Conservation (phyloP, 2,888 invertebrate genomes). For the Leptura quadrifasciata region DNA sequence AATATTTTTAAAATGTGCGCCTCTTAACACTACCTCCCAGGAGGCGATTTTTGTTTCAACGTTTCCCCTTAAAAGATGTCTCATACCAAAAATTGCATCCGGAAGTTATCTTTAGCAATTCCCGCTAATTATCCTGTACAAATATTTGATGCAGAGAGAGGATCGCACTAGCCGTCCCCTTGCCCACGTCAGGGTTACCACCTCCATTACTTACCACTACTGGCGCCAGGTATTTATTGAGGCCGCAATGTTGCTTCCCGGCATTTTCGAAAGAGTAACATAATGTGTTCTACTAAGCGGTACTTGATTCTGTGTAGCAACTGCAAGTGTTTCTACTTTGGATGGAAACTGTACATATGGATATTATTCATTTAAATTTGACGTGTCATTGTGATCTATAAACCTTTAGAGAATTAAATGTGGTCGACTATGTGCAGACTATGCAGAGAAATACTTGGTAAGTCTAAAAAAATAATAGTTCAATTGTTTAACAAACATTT, state of each 20-base stretch:
- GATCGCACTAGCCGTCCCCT: not conserved
- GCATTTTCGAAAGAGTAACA: not conserved
- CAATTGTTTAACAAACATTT: no score
- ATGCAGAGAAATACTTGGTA: not conserved
- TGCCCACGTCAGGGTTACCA: not conserved
- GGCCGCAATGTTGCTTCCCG: not conserved
- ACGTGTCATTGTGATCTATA: not conserved
- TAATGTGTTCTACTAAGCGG: not conserved
- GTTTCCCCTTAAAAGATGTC: no score
- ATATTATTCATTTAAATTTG: not conserved
- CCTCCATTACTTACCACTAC: not conserved
- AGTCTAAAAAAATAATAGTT: not conserved
- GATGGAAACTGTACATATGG: not conserved
- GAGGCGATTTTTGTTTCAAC: no score
- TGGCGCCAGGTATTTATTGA: not conserved
- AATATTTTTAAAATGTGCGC: no score
- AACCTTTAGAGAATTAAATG: not conserved
- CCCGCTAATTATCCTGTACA: no score
- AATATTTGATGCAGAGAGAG: no score
- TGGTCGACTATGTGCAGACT: conserved; percentile 2
- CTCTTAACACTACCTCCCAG: no score
- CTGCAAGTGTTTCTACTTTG: not conserved
- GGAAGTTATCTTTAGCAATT: no score
- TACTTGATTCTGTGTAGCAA: conserved; percentile 1
- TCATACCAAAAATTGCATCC: no score